Percentiles rank a stretch among this genome's conserved stretches.
phyloP scores from a whole-genome alignment of 2,888 invertebrate species.

The Zootermopsis nevadensis region DNA sequence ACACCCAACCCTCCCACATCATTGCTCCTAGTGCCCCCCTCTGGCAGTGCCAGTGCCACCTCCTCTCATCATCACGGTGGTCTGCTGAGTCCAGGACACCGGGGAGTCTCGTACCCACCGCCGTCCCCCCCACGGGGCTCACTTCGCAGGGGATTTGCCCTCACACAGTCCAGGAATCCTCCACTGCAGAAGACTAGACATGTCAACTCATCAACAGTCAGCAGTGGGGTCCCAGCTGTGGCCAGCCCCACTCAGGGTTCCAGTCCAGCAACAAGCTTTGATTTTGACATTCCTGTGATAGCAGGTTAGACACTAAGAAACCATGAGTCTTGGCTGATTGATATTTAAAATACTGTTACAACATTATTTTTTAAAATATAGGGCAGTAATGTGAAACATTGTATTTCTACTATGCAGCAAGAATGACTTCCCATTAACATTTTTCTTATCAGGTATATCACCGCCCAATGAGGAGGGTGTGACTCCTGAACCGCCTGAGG shows the following conservation, averaged over 20 bases:
- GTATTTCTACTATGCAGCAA: too few species aligned
- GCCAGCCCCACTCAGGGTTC: constrained; percentile 31
- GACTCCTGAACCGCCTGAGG: constrained; percentile 46
- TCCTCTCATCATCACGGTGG: constrained; percentile 60
- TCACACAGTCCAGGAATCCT: constrained; percentile 77
- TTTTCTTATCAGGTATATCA: constrained; percentile 57
- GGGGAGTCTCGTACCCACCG: constrained; percentile 78
- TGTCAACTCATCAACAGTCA: constrained; percentile 62
- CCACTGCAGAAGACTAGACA: constrained; percentile 85
- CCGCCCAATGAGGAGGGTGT: constrained; percentile 54
- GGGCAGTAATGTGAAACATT: too few species aligned
- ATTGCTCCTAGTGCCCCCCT: constrained; percentile 61
- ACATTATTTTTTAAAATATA: too few species aligned
- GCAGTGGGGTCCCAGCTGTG: not conserved
- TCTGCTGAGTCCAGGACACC: constrained; percentile 62
- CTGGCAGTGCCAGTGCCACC: not conserved
- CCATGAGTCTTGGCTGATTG: too few species aligned
- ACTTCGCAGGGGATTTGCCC: constrained; percentile 73
- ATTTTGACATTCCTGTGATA: constrained; percentile 66
- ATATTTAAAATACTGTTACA: too few species aligned
- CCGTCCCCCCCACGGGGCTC: constrained; percentile 74
- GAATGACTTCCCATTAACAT: too few species aligned
- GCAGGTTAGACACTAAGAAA: constrained; percentile 59
- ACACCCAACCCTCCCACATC: constrained; percentile 63
- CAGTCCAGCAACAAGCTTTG: constrained; percentile 60